These are phyloP conservation scores for Amphilophus citrinellus DNA, from an alignment of 2,113 vertebrate species.

Conservation along the genomic window DNA sequence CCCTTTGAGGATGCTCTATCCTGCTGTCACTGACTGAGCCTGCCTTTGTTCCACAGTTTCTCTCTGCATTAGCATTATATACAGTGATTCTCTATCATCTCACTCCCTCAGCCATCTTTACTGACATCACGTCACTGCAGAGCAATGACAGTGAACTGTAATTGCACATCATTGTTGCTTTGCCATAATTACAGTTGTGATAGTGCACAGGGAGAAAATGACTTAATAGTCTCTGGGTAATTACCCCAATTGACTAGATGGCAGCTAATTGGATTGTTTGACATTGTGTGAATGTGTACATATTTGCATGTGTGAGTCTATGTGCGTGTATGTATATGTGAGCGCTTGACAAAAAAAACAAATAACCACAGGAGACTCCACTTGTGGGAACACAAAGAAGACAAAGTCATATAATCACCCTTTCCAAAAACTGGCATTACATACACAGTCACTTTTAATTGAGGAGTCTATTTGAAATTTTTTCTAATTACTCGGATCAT, in stretches of 20 bases:
- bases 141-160: constrained; percentile 40
- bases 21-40: constrained; percentile 8
- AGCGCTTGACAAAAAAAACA: constrained; percentile 18
- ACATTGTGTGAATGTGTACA: constrained; percentile 46
- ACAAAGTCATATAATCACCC: neutral
- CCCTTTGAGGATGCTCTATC: constrained; percentile 8
- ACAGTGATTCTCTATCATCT: constrained; percentile 20
- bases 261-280: constrained; percentile 72
- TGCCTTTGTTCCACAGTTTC: constrained; percentile 6
- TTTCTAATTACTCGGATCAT: neutral
- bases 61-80: constrained; percentile 12
- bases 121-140: constrained; percentile 36
- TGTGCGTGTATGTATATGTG: neutral
- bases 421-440: neutral
- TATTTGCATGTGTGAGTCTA: neutral
- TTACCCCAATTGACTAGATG: constrained; percentile 72
- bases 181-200: constrained; percentile 73
- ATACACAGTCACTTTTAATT: neutral
- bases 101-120: constrained; percentile 20
- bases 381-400: constrained; percentile 29
- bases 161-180: constrained; percentile 69
- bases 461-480: neutral
- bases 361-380: constrained; percentile 35
- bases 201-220: constrained; percentile 62
- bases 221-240: constrained; percentile 72